These are phyloP conservation scores for Sebastes hubbsi DNA, from an alignment of 2,797 vertebrate genomes.

Conservation along the genomic window DNA sequence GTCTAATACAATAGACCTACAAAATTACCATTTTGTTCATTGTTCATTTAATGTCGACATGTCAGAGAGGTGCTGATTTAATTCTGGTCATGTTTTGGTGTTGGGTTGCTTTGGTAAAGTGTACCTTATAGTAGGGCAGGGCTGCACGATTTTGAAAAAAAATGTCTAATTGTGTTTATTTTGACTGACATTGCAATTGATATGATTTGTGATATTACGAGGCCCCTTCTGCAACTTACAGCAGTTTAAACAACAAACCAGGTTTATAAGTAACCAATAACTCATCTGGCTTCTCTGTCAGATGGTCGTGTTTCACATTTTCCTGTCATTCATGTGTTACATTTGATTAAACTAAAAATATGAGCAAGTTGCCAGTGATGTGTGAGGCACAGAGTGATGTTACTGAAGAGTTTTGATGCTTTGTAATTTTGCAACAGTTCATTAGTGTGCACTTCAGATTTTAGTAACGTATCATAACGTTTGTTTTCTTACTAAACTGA, in stretches of 20 bases:
- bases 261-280: neutral
- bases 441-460: neutral
- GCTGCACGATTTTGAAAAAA: too few species aligned
- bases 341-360: neutral
- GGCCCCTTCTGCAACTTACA: neutral
- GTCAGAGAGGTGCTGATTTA: neutral
- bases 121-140: too few species aligned
- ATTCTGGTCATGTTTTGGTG: neutral
- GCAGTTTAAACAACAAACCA: neutral
- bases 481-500: neutral
- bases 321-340: neutral
- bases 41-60: neutral
- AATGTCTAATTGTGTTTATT: too few species aligned
- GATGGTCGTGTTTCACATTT: neutral
- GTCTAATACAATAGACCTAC: neutral
- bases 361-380: neutral
- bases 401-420: neutral
- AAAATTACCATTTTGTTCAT: neutral
- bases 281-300: neutral
- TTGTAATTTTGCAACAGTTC: neutral
- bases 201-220: too few species aligned
- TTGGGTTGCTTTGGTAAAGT: neutral
- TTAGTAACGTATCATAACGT: too few species aligned
- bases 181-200: too few species aligned
- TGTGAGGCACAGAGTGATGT: neutral